phyloP scores from a whole-genome alignment of 2,888 invertebrate genomes.

The Himalopsyche anomala region DNA sequence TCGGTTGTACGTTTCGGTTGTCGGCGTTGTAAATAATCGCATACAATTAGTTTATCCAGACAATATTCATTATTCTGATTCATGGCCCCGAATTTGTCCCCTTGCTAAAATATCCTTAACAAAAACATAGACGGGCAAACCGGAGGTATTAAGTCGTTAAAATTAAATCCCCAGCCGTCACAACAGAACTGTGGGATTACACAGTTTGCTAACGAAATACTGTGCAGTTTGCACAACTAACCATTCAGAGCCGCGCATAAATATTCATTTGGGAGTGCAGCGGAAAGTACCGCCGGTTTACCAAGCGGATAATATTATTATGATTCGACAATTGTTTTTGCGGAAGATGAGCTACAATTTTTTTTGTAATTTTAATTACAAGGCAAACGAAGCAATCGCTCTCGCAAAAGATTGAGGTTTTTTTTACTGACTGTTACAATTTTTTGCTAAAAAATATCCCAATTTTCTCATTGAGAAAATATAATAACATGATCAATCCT shows the following conservation, averaged over 20 bases:
- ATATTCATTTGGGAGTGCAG: slow-evolving; percentile 52
- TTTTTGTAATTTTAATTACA: no score
- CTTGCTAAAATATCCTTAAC: background rate
- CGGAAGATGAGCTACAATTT: no score
- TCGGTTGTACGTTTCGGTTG: no score
- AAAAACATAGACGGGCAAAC: slow-evolving; percentile 2
- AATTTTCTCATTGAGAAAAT: no score
- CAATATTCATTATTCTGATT: background rate
- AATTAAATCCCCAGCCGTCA: slow-evolving; percentile 49
- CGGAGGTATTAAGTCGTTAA: slow-evolving; percentile 43
- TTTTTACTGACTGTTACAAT: no score
- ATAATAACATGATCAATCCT: no score
- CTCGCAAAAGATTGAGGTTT: no score
- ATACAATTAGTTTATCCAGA: slow-evolving; percentile 17
- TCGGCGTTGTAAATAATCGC: no score
- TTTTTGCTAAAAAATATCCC: no score
- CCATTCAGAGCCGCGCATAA: slow-evolving; percentile 45
- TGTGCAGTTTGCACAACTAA: slow-evolving; percentile 46
- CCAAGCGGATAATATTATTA: background rate
- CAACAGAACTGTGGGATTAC: slow-evolving; percentile 46
- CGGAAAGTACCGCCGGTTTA: slow-evolving; percentile 23
- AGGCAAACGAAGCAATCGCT: no score
- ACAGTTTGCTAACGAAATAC: slow-evolving; percentile 47
- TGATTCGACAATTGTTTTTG: background rate
- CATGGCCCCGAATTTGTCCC: slow-evolving; percentile 9